Evolutionary conservation across 2,797 vertebrate genomes (phyloP).

Genomic region (Lithobates sylvaticus): DNA sequence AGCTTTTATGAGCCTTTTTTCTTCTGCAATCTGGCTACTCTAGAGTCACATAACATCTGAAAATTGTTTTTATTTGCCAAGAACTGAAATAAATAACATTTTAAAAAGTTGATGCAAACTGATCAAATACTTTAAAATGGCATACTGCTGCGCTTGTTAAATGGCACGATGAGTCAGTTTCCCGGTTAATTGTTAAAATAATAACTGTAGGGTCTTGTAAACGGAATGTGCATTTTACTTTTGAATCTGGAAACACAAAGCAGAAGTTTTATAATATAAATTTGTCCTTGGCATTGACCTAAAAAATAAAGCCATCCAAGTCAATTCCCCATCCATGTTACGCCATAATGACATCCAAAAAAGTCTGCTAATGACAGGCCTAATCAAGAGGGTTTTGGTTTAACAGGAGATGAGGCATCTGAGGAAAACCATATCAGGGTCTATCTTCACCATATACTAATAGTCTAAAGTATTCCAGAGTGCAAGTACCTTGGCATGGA

Average conservation of each 20-base stretch:
- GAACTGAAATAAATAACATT: no score
- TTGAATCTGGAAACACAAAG: slow-evolving; percentile 20
- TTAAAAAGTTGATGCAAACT: no score
- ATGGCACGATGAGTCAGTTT: slow-evolving; percentile 15
- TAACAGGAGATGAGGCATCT: neutral
- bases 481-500: neutral
- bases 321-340: slow-evolving; percentile 2
- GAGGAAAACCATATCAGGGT: neutral
- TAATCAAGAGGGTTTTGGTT: neutral
- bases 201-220: neutral
- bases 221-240: slow-evolving; percentile 6
- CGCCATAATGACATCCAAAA: neutral
- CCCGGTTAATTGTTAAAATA: neutral
- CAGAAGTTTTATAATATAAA: slow-evolving; percentile 45
- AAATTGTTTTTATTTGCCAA: no score
- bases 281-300: slow-evolving; percentile 43
- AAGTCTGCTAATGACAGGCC: neutral
- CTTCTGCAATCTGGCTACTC: no score
- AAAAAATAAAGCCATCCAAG: neutral
- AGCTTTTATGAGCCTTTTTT: no score
- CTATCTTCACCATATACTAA: neutral
- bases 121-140: no score
- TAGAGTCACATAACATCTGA: no score
- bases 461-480: neutral
- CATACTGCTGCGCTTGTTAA: neutral